Conservation (phyloP, 2,888 invertebrate genomes). For the Pseudococcus longispinus region DNA sequence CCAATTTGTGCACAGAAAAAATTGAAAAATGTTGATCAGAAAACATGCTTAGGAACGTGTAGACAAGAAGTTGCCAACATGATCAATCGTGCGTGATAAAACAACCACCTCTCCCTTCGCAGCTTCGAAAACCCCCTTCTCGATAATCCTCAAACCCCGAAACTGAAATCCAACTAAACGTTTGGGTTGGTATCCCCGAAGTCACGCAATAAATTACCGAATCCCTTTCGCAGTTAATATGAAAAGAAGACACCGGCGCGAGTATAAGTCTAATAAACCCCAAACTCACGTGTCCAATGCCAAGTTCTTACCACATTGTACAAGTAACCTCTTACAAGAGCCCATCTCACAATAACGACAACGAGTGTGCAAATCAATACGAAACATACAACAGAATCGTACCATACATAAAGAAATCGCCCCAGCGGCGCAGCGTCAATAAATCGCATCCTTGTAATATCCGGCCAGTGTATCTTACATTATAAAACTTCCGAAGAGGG, state of each 20-base stretch:
- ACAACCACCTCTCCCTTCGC: no score
- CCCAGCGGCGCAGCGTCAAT: neutral
- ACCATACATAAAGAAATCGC: neutral
- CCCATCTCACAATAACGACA: neutral
- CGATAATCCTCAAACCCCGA: neutral
- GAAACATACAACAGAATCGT: neutral
- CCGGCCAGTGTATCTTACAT: neutral
- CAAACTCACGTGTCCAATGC: neutral
- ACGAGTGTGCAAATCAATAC: neutral
- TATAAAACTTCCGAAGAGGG: neutral
- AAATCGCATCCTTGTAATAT: constrained; percentile 3
- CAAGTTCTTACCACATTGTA: neutral
- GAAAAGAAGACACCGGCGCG: neutral
- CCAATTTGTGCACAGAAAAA: no score
- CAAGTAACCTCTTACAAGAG: neutral
- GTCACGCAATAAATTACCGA: neutral
- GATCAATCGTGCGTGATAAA: no score
- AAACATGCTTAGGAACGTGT: no score
- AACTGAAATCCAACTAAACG: neutral
- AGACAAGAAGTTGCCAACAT: neutral
- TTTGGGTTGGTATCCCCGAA: neutral
- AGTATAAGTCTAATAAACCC: neutral
- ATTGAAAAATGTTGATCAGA: no score
- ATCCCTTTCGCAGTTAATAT: neutral
- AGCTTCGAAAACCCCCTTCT: neutral